Evolutionary conservation across 2,888 invertebrate genomes (phyloP).

Genomic region (Pristionchus entomophagus): DNA sequence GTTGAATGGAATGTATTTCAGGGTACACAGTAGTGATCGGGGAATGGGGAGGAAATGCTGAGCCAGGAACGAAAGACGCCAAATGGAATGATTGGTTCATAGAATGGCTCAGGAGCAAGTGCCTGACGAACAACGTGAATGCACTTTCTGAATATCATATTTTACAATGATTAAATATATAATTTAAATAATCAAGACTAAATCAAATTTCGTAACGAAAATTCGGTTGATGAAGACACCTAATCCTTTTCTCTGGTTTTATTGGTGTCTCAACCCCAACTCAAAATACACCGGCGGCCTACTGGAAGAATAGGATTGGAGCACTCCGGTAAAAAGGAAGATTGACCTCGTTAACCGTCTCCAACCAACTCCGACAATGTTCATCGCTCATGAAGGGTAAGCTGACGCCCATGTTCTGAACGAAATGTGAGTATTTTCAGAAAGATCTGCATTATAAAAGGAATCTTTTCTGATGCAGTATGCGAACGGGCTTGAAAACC

Average conservation of each 20-base stretch:
- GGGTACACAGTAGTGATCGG: background rate
- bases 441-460: background rate
- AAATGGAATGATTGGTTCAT: constrained; percentile 17
- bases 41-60: background rate
- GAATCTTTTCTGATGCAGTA: background rate
- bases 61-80: background rate
- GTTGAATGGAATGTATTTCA: too few species aligned
- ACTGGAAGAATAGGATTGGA: background rate
- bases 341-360: background rate
- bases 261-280: constrained; percentile 7
- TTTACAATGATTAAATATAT: too few species aligned
- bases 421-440: background rate
- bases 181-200: too few species aligned
- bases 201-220: too few species aligned
- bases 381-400: background rate
- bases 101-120: too few species aligned
- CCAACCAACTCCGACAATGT: background rate
- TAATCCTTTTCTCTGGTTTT: too few species aligned
- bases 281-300: background rate
- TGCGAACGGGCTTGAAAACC: background rate
- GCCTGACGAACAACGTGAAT: background rate
- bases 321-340: background rate
- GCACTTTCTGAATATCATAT: too few species aligned
- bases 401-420: background rate
- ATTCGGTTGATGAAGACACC: too few species aligned